Evolutionary conservation across 2,797 vertebrate species (phyloP).

Genomic region (Gallinago stenura): DNA sequence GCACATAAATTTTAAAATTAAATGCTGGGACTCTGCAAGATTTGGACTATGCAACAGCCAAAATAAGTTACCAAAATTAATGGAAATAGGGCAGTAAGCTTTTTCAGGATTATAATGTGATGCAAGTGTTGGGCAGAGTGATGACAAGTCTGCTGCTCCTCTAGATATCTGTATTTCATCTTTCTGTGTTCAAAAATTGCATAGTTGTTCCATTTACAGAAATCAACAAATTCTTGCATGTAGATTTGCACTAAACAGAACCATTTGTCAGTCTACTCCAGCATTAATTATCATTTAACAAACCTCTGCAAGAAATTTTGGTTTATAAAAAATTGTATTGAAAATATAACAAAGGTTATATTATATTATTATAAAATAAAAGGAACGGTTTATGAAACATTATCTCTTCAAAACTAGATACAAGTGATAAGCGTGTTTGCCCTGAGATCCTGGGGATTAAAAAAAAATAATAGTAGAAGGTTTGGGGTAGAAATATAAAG

Average conservation of each 20-base stretch:
- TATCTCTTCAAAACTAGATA: background rate
- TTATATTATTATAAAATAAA: too few species aligned
- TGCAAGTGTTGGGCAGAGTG: constrained; percentile 41
- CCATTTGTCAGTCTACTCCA: background rate
- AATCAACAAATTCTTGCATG: background rate
- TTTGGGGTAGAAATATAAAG: background rate
- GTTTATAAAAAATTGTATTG: background rate
- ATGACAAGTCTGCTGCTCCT: constrained; percentile 37
- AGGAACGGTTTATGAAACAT: background rate
- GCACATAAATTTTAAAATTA: constrained; percentile 58
- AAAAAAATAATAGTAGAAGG: background rate
- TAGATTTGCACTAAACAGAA: background rate
- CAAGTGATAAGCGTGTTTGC: rapidly evolving
- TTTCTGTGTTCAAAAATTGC: background rate
- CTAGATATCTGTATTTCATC: constrained; percentile 1
- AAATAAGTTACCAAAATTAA: constrained; percentile 54
- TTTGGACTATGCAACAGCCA: constrained; percentile 33
- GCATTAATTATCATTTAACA: background rate
- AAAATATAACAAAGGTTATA: background rate
- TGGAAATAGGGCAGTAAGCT: constrained; percentile 42
- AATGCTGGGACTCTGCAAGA: background rate
- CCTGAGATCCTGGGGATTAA: background rate
- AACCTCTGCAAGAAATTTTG: background rate
- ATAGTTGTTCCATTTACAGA: background rate
- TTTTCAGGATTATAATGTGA: constrained; percentile 39